Evolutionary conservation across 2,113 vertebrate genomes (phyloP).

Genomic region (Indicator indicator): DNA sequence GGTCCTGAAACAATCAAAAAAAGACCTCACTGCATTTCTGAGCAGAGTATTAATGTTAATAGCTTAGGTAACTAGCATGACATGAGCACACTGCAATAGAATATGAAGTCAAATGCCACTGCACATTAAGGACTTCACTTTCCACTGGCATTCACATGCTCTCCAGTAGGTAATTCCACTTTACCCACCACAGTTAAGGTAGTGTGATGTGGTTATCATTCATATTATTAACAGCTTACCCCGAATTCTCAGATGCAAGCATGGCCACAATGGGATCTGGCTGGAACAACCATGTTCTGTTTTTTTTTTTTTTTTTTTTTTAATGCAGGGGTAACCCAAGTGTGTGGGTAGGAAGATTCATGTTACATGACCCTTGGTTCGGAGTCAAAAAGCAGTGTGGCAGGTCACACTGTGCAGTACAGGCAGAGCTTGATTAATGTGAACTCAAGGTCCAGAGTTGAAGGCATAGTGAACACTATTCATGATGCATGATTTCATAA

Average conservation of each 20-base stretch:
- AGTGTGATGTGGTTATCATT: not conserved
- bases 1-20: not conserved
- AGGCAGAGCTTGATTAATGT: not conserved
- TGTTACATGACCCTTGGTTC: not conserved
- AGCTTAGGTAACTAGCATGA: not conserved
- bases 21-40: not conserved
- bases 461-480: not conserved
- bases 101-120: not conserved
- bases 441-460: not conserved
- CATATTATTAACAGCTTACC: not conserved
- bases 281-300: not conserved
- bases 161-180: not conserved
- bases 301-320: not conserved
- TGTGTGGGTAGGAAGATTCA: not conserved
- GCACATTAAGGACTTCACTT: not conserved
- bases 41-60: not conserved
- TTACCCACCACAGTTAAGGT: not conserved
- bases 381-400: not conserved
- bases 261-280: not conserved
- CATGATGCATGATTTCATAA: not conserved
- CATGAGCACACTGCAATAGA: not conserved
- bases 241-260: not conserved
- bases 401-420: not conserved
- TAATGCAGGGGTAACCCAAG: not conserved
- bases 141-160: not conserved